Evolutionary conservation across 2,888 invertebrate genomes (phyloP), one percentile per base, ranked within the genome.

Genomic region (Lasioglossum lativentre): DNA sequence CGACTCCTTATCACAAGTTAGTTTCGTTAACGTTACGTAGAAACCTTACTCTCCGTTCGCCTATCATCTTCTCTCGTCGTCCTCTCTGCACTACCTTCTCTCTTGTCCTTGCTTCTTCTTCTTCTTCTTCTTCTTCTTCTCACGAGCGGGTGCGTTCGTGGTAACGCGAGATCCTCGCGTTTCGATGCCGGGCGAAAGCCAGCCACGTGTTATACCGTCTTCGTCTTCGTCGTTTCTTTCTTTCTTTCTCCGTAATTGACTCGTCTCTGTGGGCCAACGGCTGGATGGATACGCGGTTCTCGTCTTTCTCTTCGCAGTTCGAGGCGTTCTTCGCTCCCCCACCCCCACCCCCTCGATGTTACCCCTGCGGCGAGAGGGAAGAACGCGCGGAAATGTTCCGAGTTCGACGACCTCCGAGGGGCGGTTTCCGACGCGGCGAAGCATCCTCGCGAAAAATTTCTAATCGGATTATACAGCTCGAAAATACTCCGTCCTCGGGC

Each of bases 1-100:
- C 87, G 87, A 89, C 88, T 92, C 91, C 90, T 92, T 94, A 94
- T 94, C 94, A 94, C 94, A 94, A 92, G 89, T 93, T 92, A 92
- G 91, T 91, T 90, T 85, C 83, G 84, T 86, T 89, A 88, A 80
- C 87, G 84, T 83, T 75, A 80, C 63, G 75, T 78, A 75, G 85
- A 90, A 83, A 83, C 63, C 81, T 72, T 77, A 56, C 68, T 68
- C 30, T 52, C 19, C 12, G 19, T 52, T 66, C 40, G 38, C 38
- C 38, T 16, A n/a, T 42, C 63, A 40, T 52, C n/a, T 27, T 34
- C 30, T 34, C 23, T 45, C 70, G 23, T 74, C 45, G 14, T 78
- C n/a, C n/a, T 42, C n/a, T 42, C n/a, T 38, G 27, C 19, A 14
- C 47, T 45, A 38, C 30, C 40, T 10, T 52, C 59, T 47, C 5